Base-by-base conservation (phyloP, 2,888 invertebrate genomes). In the Drosophila sordidula region DNA sequence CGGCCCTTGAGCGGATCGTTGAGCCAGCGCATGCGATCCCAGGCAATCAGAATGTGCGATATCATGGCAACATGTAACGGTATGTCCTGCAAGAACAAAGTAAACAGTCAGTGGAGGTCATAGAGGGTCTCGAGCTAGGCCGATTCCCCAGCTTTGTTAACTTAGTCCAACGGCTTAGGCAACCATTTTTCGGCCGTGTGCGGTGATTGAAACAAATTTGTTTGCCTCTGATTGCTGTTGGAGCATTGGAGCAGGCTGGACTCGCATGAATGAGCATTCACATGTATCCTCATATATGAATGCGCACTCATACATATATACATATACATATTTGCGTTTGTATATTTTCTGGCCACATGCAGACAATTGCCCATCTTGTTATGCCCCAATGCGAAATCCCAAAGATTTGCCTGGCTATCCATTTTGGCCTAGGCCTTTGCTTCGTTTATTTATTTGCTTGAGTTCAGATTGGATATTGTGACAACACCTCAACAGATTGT, bases 31-130 rank as follows among this genome's bases (percentile, higher is more conserved):
- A 94, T 95, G 69, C 96, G 93, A 91, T 96, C 95, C 91, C 94
- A 94, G 22, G 95, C 95, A 74, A 95, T 94, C 80, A 95, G 91
- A 25, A 95, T 91, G 86, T 95, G 95, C 34, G 95, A 95, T 89
- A 96, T 93, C 92, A 95, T 95, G 18, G 95, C 94, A 52, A 95
- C 95, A 89, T 96, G 95, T 55, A 95, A 91, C 2, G 95, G 95
- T 76, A 95, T 95, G 87, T 95, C 95, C 94, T 96, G 94, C 90
- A 92, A 77, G 25, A 77, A 32, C 6, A 29, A 29, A 22, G 22
- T 3, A 9, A 14, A 46, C 12, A 41, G 44, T 56, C 32, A 64
- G 4, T 2, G n/a, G 12, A 32, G 6, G 29, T n/a, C 14, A 1
- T 52, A 8, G 16, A 6, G 6, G 6, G 8, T 9, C 18, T 22